phyloP scores from a whole-genome alignment of 2,113 vertebrate species.

The Telmatochromis bifrenatus region DNA sequence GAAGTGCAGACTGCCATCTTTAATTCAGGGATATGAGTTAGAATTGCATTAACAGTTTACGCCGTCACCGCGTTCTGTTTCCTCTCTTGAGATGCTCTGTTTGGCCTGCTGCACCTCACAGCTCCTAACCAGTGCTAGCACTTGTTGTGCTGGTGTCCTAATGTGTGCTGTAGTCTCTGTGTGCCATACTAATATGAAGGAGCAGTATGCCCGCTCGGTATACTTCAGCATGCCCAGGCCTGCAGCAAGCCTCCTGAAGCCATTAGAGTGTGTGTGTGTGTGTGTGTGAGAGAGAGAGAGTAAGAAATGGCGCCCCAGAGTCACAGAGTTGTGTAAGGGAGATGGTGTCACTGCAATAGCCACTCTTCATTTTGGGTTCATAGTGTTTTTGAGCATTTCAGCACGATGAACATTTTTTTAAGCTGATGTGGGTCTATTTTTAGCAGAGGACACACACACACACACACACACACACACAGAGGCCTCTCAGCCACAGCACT shows the following conservation, averaged over 20 bases:
- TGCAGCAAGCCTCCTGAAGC: not conserved
- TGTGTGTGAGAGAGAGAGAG: not conserved
- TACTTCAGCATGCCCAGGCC: not conserved
- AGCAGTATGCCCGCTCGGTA: not conserved
- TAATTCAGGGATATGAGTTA: not conserved
- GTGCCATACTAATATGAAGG: not conserved
- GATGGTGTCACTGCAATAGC: constrained; percentile 37
- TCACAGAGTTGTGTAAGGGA: constrained; percentile 24
- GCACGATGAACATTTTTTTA: constrained; percentile 33
- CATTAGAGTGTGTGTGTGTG: not conserved
- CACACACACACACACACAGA: not conserved
- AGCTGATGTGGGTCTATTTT: constrained; percentile 43
- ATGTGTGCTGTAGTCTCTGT: not conserved
- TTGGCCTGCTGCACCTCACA: not conserved
- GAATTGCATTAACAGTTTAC: not conserved
- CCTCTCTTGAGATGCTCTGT: not conserved
- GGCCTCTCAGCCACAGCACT: constrained; percentile 18
- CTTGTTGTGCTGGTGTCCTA: not conserved
- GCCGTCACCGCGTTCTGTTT: not conserved
- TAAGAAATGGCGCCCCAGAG: not conserved
- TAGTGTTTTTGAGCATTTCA: constrained; percentile 36
- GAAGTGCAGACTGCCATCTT: not conserved
- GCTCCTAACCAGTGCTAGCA: not conserved
- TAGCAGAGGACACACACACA: not conserved
- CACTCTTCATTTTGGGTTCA: constrained; percentile 3